These are phyloP conservation scores for Hippocampus guttulatus DNA, from an alignment of 2,113 vertebrate genomes.

Conservation along the genomic window DNA sequence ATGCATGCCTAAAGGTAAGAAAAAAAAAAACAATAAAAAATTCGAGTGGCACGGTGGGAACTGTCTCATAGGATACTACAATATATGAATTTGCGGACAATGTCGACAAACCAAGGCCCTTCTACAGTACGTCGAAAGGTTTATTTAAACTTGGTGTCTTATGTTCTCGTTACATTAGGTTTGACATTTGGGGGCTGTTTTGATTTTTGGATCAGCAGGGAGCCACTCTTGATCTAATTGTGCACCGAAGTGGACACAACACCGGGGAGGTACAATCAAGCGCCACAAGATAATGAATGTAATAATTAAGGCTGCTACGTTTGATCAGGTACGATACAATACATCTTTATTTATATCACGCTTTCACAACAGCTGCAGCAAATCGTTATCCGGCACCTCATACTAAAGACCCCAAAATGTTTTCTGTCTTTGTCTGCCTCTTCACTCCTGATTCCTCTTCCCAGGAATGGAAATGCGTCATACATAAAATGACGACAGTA, in stretches of 20 bases:
- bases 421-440: not conserved
- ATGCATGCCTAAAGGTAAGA: conserved; percentile 4
- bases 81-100: not conserved
- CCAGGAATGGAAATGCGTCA: conserved; percentile 1
- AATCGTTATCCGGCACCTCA: not conserved
- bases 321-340: not conserved
- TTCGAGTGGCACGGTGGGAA: not conserved
- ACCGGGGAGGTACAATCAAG: not conserved
- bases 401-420: not conserved
- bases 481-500: not conserved
- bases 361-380: too few relatives aligned
- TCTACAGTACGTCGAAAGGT: not conserved
- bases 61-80: not conserved
- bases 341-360: too few relatives aligned
- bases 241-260: not conserved
- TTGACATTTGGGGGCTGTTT: conserved; percentile 4
- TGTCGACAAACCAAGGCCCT: not conserved
- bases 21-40: conserved; percentile 21
- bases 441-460: not conserved
- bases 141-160: not conserved
- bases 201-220: conserved; percentile 4
- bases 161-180: not conserved
- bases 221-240: conserved; percentile 3
- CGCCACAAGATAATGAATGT: not conserved
- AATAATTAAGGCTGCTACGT: not conserved